Percentiles rank a stretch among this genome's conserved stretches.
Conservation (phyloP, 1,140 invertebrate species). For the Apis dorsata region DNA sequence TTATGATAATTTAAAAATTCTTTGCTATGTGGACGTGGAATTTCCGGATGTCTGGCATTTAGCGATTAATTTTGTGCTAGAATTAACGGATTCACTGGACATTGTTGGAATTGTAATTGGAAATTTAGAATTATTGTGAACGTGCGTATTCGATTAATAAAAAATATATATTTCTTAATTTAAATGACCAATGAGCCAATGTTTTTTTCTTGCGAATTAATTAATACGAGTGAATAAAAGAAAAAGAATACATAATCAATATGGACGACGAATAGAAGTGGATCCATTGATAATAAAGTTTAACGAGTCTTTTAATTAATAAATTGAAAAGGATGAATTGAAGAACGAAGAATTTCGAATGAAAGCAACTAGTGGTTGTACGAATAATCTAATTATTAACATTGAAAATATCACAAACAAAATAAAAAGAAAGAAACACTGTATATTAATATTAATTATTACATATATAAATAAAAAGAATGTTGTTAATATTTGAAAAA, state of each 20-base stretch:
- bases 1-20: neutral
- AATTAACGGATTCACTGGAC: no score
- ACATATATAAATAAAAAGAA: no score
- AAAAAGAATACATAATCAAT: neutral
- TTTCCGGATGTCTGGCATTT: neutral
- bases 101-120: no score
- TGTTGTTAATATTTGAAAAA: no score
- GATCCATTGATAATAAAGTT: neutral
- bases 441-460: no score
- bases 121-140: no score
- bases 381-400: neutral
- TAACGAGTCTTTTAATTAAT: slow-evolving; percentile 13
- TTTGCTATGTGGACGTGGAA: neutral
- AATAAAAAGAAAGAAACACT: no score
- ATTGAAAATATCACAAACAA: neutral
- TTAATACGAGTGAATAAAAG: neutral
- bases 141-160: no score
- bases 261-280: neutral
- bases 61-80: neutral
- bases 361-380: neutral
- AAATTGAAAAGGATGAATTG: neutral
- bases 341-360: neutral
- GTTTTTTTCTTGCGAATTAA: neutral
- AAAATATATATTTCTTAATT: neutral
- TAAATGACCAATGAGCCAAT: neutral